These are phyloP conservation scores for Cygnus olor DNA, from an alignment of 2,797 vertebrate genomes.

Conservation along the genomic window DNA sequence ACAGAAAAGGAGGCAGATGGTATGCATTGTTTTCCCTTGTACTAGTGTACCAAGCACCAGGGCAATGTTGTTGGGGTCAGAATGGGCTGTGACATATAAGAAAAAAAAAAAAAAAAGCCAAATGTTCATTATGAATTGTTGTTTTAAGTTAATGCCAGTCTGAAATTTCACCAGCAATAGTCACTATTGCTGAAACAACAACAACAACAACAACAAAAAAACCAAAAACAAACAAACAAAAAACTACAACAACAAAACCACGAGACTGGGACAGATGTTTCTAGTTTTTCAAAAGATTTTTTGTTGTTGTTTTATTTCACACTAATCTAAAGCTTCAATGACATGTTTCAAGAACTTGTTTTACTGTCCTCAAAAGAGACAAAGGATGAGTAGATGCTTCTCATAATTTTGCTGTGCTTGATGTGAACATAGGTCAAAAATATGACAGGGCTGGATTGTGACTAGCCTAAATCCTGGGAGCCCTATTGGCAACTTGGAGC, in stretches of 20 bases:
- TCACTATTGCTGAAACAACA: neutral
- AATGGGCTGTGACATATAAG: constrained; percentile 9
- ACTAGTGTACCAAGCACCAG: constrained; percentile 31
- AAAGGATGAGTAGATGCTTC: neutral
- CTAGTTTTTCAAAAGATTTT: neutral
- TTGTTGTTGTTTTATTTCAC: neutral
- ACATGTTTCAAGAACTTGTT: neutral
- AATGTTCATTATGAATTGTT: constrained; percentile 28
- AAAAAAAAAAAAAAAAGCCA: constrained; percentile 3
- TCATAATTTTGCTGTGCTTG: neutral
- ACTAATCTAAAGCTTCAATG: neutral
- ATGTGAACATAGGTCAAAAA: neutral
- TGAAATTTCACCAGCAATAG: constrained; percentile 1
- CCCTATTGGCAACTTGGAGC: neutral
- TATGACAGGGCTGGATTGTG: neutral
- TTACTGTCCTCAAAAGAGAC: neutral
- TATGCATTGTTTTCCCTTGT: constrained; percentile 14
- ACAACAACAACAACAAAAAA: neutral
- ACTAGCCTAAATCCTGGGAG: neutral
- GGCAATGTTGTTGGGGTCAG: constrained; percentile 28
- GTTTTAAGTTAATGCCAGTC: constrained; percentile 17
- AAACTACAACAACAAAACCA: neutral
- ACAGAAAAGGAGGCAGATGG: neutral
- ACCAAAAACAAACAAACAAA: neutral
- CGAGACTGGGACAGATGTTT: neutral